These are phyloP conservation scores for Carterocephalus palaemon DNA, from an alignment of 2,888 invertebrate species.

Conservation along the genomic window DNA sequence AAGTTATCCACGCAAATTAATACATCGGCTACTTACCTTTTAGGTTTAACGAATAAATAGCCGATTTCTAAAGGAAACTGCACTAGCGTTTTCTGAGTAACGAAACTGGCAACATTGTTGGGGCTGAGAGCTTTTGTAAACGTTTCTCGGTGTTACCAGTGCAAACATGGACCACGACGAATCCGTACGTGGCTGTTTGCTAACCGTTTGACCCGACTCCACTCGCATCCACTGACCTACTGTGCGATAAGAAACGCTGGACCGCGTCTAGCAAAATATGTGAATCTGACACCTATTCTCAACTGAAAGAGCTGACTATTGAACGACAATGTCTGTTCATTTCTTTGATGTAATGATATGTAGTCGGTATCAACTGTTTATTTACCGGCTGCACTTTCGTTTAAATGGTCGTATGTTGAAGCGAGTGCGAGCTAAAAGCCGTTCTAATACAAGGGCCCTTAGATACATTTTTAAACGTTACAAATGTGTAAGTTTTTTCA, in stretches of 20 bases:
- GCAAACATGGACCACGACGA: slow-evolving; percentile 61
- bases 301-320: slow-evolving; percentile 53
- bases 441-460: slow-evolving; percentile 34
- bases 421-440: slow-evolving; percentile 34
- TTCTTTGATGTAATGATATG: slow-evolving; percentile 72
- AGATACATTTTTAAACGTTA: slow-evolving; percentile 35
- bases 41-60: slow-evolving; percentile 25
- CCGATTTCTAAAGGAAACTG: slow-evolving; percentile 37
- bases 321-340: slow-evolving; percentile 54
- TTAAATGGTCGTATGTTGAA: slow-evolving; percentile 42
- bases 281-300: slow-evolving; percentile 52
- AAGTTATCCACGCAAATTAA: slow-evolving; percentile 25
- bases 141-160: slow-evolving; percentile 56
- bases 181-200: slow-evolving; percentile 60
- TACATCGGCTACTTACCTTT: slow-evolving; percentile 19
- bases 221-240: slow-evolving; percentile 72
- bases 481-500: slow-evolving; percentile 31
- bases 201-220: slow-evolving; percentile 70
- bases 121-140: slow-evolving; percentile 54
- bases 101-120: slow-evolving; percentile 49
- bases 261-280: slow-evolving; percentile 32
- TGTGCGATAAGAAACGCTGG: slow-evolving; percentile 53
- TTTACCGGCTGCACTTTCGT: slow-evolving; percentile 56
- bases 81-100: slow-evolving; percentile 47
- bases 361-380: slow-evolving; percentile 75